Evolutionary conservation across 2,797 vertebrate genomes (phyloP).

Genomic region (Carcharodon carcharias): DNA sequence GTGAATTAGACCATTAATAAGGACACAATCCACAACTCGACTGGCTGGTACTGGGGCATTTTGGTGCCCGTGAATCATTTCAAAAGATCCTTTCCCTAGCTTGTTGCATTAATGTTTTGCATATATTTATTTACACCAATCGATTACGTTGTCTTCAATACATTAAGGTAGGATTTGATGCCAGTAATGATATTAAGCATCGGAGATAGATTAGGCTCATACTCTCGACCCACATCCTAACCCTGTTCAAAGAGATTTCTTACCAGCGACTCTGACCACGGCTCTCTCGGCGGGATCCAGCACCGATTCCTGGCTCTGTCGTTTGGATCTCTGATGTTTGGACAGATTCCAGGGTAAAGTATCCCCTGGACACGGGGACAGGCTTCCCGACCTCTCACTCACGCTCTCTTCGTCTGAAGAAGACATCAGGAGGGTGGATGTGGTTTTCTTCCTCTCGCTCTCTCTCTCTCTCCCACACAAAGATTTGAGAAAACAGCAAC

Average conservation of each 20-base stretch:
- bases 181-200: background rate
- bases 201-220: background rate
- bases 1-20: slow-evolving; percentile 11
- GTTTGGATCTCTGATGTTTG: slow-evolving; percentile 86
- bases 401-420: slow-evolving; percentile 89
- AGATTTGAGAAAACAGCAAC: background rate
- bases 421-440: slow-evolving; percentile 65
- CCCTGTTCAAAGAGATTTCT: slow-evolving; percentile 46
- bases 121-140: background rate
- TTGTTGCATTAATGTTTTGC: background rate
- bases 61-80: background rate
- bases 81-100: background rate
- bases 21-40: background rate
- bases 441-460: background rate
- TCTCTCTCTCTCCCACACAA: background rate
- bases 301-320: slow-evolving; percentile 91
- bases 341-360: slow-evolving; percentile 94
- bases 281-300: slow-evolving; percentile 93
- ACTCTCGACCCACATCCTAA: background rate
- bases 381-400: slow-evolving; percentile 82
- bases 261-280: slow-evolving; percentile 90
- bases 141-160: no score
- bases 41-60: background rate
- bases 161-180: background rate
- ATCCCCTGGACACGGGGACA: slow-evolving; percentile 87